Conservation (phyloP, 1,140 invertebrate genomes). For the Tetramorium alpestre region DNA sequence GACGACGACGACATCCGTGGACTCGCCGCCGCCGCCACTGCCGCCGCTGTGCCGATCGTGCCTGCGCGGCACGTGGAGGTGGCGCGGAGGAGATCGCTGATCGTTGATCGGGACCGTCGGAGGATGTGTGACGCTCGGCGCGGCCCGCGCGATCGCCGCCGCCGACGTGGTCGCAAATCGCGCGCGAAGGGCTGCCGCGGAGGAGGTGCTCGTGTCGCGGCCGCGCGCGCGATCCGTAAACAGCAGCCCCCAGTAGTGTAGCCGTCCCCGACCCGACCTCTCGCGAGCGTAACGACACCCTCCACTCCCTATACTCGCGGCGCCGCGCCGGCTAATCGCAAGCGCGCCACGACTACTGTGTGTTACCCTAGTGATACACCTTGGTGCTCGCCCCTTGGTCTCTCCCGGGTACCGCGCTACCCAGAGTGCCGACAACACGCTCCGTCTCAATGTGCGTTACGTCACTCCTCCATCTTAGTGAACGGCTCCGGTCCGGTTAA, state of each 20-base stretch:
- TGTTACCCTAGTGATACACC: slow-evolving; percentile 37
- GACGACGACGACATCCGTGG: neutral
- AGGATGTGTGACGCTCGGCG: slow-evolving; percentile 20
- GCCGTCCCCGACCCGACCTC: slow-evolving; percentile 60
- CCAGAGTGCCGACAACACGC: slow-evolving; percentile 18
- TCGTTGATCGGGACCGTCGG: neutral
- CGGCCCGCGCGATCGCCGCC: neutral
- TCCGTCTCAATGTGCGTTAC: slow-evolving; percentile 42
- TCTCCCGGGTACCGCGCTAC: slow-evolving; percentile 3
- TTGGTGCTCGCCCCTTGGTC: neutral
- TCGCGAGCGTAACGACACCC: slow-evolving; percentile 55
- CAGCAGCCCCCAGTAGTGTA: slow-evolving; percentile 55
- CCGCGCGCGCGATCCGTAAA: slow-evolving; percentile 64
- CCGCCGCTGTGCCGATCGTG: slow-evolving; percentile 5
- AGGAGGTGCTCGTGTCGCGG: slow-evolving; percentile 14
- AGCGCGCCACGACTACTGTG: slow-evolving; percentile 2
- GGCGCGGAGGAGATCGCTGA: slow-evolving; percentile 12
- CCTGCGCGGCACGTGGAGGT: slow-evolving; percentile 64
- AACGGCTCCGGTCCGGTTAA: slow-evolving; percentile 24
- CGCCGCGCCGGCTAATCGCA: slow-evolving; percentile 33
- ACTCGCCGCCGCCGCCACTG: neutral
- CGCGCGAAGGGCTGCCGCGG: neutral
- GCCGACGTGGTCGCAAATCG: neutral
- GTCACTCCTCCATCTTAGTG: slow-evolving; percentile 39
- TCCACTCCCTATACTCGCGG: neutral